phyloP scores from a whole-genome alignment of 2,797 vertebrate genomes.

The Amniataba percoides region DNA sequence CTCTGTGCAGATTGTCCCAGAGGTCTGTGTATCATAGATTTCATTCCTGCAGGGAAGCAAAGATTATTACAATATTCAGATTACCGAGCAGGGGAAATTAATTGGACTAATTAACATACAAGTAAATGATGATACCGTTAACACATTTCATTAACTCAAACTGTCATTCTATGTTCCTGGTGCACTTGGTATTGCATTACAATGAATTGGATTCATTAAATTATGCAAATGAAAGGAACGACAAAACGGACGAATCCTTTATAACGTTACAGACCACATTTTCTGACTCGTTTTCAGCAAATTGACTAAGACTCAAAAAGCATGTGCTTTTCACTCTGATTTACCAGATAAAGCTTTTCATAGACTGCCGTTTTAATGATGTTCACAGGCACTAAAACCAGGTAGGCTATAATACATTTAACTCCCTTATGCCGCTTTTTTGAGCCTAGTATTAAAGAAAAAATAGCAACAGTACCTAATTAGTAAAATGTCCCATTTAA shows the following conservation, averaged over 20 bases:
- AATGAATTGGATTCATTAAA: conserved; percentile 91
- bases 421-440: conserved; percentile 29
- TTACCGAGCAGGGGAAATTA: conserved; percentile 89
- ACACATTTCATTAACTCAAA: conserved; percentile 93
- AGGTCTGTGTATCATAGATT: conserved; percentile 79
- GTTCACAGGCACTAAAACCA: conserved; percentile 62
- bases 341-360: conserved; percentile 77
- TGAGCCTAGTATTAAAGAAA: conserved; percentile 28
- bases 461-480: conserved; percentile 51
- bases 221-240: conserved; percentile 89
- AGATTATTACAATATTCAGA: conserved; percentile 91
- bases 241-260: conserved; percentile 80
- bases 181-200: conserved; percentile 89
- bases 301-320: conserved; percentile 73
- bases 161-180: conserved; percentile 89
- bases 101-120: conserved; percentile 93
- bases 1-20: conserved; percentile 73
- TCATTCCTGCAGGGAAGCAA: conserved; percentile 86
- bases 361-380: conserved; percentile 67
- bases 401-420: conserved; percentile 46
- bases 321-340: conserved; percentile 74
- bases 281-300: conserved; percentile 65
- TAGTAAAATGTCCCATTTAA: conserved; percentile 56
- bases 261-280: conserved; percentile 63
- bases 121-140: conserved; percentile 92